Base-by-base conservation (phyloP, 1,140 invertebrate genomes). In the Drosophila orena region DNA sequence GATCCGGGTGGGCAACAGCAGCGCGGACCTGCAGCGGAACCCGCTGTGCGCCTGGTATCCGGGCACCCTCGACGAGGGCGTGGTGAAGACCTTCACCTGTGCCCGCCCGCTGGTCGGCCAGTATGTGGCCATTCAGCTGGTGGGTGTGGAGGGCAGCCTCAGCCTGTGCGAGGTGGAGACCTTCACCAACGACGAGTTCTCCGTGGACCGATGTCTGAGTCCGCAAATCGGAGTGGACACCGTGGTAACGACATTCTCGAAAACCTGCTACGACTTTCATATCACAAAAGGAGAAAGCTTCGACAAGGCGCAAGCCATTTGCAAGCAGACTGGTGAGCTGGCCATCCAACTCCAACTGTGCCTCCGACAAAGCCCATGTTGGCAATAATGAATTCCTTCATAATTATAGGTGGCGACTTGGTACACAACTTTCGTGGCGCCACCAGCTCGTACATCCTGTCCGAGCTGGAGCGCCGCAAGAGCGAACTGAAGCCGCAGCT, bases 11-110 rank as follows among this genome's bases (percentile, higher is more conserved):
- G 97, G 97, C 22, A 98, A 98, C 91, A 98, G 97, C 91, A 97
- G 96, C 55, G 94, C 94, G 2, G 96, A 97, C 79, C 92, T 98
- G 38, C 96, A 97, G 89, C 94, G 96, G 46, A 98, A 98, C 93
- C 96, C 97, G 37, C 93, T 98, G 1, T 98, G 97, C 88, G 97
- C 97, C 12, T 98, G 97, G 97, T 97, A 97, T 92, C 97, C 97
- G 0, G 97, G 97, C 55, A 97, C 97, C n/a, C 95, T 98, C 46
- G 97, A 98, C 84, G 97, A 98, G 93, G 97, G 97, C 30, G 94
- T 96, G n/a, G 97, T 97, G 5, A 97, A 97, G 93, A 97, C 96
- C 15, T 97, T 98, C 90, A 95, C 95, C 2, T 98, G 97, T 92
- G 97, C 97, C 0, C 93, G 97, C 47, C 95, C 96, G 4, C 93